Percentiles rank a stretch among this genome's conserved stretches.
These are phyloP conservation scores for Paraescarpia echinospica DNA, from an alignment of 1,140 invertebrate genomes.

Conservation along the genomic window DNA sequence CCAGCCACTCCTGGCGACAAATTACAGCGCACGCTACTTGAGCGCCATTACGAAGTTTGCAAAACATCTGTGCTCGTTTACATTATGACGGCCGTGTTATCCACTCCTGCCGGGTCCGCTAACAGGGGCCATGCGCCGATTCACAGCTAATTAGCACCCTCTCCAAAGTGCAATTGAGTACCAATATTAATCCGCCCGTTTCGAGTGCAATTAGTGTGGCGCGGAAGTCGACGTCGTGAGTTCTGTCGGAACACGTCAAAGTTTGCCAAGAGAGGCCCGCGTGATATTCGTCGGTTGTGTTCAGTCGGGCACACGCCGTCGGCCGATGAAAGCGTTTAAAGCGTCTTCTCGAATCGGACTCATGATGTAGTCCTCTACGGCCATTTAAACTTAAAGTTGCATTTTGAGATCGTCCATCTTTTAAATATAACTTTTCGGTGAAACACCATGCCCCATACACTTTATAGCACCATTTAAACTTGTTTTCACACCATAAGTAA, in stretches of 20 bases:
- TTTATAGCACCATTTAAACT: too few relatives aligned
- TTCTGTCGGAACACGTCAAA: background rate
- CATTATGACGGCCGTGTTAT: background rate
- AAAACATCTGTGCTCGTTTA: background rate
- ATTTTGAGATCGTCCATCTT: too few relatives aligned
- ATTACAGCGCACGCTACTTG: background rate
- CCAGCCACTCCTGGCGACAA: background rate
- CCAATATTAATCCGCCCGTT: background rate
- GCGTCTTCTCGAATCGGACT: too few relatives aligned
- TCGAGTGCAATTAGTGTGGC: background rate
- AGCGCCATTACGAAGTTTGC: background rate
- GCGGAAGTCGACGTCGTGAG: background rate
- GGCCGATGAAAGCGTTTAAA: too few relatives aligned
- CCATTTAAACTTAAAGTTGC: too few relatives aligned
- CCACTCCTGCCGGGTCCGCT: background rate
- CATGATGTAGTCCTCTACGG: background rate
- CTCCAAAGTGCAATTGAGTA: background rate
- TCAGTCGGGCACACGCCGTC: background rate
- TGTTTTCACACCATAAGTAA: too few relatives aligned
- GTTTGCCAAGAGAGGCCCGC: background rate
- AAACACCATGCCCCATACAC: too few relatives aligned
- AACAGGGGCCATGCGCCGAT: background rate
- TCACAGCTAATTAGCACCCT: background rate
- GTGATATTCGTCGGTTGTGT: background rate
- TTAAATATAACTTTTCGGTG: too few relatives aligned